Conservation (phyloP, 2,113 vertebrate species). For the Gobius niger region DNA sequence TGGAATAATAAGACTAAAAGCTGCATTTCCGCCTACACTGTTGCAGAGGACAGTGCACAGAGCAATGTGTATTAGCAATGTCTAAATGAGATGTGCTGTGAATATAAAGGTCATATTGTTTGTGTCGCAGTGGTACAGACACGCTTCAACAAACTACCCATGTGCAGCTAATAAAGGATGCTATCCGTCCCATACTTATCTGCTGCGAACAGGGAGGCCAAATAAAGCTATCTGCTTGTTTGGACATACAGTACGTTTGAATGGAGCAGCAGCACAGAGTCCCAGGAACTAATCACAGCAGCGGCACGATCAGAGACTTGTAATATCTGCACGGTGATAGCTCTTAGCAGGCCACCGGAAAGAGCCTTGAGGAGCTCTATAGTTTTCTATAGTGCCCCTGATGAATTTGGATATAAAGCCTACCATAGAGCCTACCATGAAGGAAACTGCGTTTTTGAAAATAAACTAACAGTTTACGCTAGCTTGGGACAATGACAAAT, state of each 20-base stretch:
- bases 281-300: constrained; percentile 16
- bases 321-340: constrained; percentile 16
- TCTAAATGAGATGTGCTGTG: constrained; percentile 20
- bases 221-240: constrained; percentile 27
- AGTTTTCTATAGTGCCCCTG: not conserved
- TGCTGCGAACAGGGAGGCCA: constrained; percentile 18
- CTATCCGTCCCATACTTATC: constrained; percentile 40
- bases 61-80: not conserved
- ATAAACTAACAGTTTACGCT: no score
- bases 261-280: constrained; percentile 4
- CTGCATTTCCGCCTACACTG: not conserved
- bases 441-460: no score
- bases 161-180: constrained; percentile 31
- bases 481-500: no score
- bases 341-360: constrained; percentile 31
- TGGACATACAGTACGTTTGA: constrained; percentile 6
- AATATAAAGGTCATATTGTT: constrained; percentile 37
- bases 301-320: constrained; percentile 13
- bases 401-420: not conserved
- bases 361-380: constrained; percentile 9
- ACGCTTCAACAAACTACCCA: constrained; percentile 3
- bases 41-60: not conserved
- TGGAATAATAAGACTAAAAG: not conserved
- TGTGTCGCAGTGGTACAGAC: constrained; percentile 5
- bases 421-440: no score